Percentiles rank a stretch among this genome's conserved stretches.
phyloP scores from a whole-genome alignment of 2,113 vertebrate genomes.

The Bambusicola thoracicus region DNA sequence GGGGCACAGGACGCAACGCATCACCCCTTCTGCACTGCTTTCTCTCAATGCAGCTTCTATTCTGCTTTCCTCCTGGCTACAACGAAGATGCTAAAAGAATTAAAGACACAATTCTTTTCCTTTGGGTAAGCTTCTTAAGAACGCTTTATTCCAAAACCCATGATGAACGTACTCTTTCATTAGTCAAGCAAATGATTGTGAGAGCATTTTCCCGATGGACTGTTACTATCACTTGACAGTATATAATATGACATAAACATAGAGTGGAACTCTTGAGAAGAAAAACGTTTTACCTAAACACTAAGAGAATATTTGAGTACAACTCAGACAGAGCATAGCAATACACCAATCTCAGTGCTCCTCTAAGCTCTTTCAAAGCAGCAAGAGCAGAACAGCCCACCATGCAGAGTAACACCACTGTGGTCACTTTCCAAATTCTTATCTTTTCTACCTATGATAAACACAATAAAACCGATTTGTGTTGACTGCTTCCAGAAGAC shows the following conservation, averaged over 20 bases:
- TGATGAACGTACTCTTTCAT: background rate
- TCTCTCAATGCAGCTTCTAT: background rate
- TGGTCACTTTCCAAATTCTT: background rate
- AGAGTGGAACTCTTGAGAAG: background rate
- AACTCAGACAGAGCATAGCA: background rate
- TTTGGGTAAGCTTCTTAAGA: slow-evolving; percentile 27
- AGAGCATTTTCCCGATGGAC: background rate
- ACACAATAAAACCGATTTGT: background rate
- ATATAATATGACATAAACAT: background rate
- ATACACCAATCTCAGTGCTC: background rate
- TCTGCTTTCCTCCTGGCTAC: background rate
- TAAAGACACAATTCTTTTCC: background rate
- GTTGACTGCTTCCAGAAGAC: background rate
- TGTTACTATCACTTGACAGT: background rate
- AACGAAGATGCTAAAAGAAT: slow-evolving; percentile 12
- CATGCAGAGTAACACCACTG: background rate
- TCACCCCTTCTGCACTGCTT: background rate
- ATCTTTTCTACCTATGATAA: background rate
- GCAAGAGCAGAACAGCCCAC: background rate
- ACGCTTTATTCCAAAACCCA: background rate
- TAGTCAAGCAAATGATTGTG: background rate
- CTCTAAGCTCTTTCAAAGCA: background rate
- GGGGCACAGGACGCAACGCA: background rate
- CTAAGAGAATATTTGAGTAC: background rate
- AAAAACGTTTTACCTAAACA: background rate